Percentiles rank a stretch among this genome's conserved stretches.
These are phyloP conservation scores for Alitta virens DNA, from an alignment of 2,888 invertebrate genomes.

Conservation along the genomic window DNA sequence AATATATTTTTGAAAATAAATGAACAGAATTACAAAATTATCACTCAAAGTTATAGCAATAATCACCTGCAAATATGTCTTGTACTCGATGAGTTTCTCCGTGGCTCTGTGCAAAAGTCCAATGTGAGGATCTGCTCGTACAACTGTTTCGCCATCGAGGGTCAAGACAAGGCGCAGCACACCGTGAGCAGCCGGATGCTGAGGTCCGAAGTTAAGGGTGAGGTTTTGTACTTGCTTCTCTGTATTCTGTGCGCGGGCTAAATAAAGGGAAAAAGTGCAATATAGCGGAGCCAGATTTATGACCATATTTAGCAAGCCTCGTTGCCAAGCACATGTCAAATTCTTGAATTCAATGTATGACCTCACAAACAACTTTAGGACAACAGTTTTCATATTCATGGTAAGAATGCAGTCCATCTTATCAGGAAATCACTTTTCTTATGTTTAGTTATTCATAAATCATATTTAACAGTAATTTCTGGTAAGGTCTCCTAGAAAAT, in stretches of 20 bases:
- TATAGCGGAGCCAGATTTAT: neutral
- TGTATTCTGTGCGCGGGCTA: slow-evolving; percentile 56
- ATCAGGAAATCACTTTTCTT: no score
- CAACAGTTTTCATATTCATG: neutral
- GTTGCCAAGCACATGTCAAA: no score
- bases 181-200: slow-evolving; percentile 93
- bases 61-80: slow-evolving; percentile 75
- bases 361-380: no score
- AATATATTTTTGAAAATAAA: neutral
- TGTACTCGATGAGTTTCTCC: slow-evolving; percentile 97
- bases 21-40: neutral
- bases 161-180: slow-evolving; percentile 82
- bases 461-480: no score
- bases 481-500: no score
- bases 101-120: slow-evolving; percentile 95
- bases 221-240: slow-evolving; percentile 85
- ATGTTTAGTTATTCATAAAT: no score
- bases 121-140: slow-evolving; percentile 92
- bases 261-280: no score
- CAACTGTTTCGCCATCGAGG: slow-evolving; percentile 83
- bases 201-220: slow-evolving; percentile 85
- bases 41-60: neutral
- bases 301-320: no score
- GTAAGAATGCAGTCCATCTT: no score
- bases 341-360: no score